A percentile compares a stretch with the other conserved stretches of the same genome.
Evolutionary conservation across 2,797 vertebrate genomes (phyloP).

Genomic region (Pseudochirops cupreus): DNA sequence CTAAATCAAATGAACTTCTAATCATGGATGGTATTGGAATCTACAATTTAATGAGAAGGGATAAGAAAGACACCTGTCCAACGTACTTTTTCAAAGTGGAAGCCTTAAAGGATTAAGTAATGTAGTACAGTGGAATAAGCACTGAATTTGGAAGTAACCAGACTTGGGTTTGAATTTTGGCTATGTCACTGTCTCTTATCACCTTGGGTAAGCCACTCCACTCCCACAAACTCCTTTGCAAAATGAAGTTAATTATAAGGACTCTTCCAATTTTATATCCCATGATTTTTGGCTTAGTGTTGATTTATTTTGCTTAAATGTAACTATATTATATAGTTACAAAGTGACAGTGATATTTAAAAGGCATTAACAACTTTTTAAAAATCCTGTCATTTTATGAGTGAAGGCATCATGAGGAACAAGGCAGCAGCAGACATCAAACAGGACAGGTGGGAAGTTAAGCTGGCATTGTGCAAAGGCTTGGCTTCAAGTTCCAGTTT

Average conservation of each 20-base stretch:
- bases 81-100: neutral
- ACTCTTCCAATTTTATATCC: neutral
- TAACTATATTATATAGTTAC: neutral
- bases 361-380: neutral
- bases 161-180: neutral
- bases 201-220: neutral
- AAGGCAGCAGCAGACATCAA: neutral
- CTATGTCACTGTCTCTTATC: neutral
- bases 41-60: neutral
- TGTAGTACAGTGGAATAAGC: neutral
- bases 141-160: neutral
- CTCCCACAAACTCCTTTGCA: neutral
- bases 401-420: neutral
- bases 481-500: neutral
- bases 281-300: neutral
- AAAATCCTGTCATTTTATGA: neutral
- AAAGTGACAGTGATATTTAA: neutral
- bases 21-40: neutral
- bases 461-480: neutral
- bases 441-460: neutral
- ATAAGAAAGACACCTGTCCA: neutral
- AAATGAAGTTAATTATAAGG: neutral
- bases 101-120: neutral
- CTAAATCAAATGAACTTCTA: neutral
- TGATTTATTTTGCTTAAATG: neutral